Evolutionary conservation across 1,140 invertebrate species (phyloP), one percentile per base, ranked within the genome.

Genomic region (Oreohelix idahoensis): DNA sequence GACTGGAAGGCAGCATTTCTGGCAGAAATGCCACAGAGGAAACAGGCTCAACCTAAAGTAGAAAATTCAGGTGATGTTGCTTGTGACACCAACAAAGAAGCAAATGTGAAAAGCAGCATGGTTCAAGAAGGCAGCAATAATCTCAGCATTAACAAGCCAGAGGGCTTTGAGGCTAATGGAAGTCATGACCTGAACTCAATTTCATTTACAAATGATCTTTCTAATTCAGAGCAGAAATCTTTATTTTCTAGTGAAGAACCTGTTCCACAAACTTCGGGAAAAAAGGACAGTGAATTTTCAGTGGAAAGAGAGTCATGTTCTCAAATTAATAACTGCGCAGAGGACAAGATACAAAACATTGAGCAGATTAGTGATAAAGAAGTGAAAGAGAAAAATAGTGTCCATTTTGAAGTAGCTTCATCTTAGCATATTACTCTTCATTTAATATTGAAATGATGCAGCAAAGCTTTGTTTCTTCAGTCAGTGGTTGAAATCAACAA

Each of bases 1-100:
- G 93, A 95, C 58, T 99, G 98, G 97, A 95, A 96, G 91, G 95
- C 97, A 77, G 95, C 97, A 13, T 95, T 99, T 85, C 93, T 97
- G 58, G 93, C 95, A 89, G 96, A 96, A 1, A 90, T 94, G 74
- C 94, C 94, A n/a, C 90, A 92, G 83, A 87, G 94, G 53, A 94
- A 94, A 88, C 91, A 88, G 26, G 86, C 79, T 10, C 53, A 69
- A 20, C 39, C 76, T 20, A 87, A 86, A 66, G 83, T 79, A 71
- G 66, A 32, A n/a, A 77, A 36, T 38, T 32, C 5, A 45, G 36
- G 5, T 4, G 26, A 11, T 39, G 42, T 0, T 26, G 10, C 38
- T 39, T 2, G 42, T n/a, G 17, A 74, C 2, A 39, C 20, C 2
- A 42, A 49, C 11, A 74, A 49, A 11, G 8, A 15, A 49, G 42